Evolutionary conservation across 2,113 vertebrate species (phyloP).

Genomic region (Ciconia boyciana): DNA sequence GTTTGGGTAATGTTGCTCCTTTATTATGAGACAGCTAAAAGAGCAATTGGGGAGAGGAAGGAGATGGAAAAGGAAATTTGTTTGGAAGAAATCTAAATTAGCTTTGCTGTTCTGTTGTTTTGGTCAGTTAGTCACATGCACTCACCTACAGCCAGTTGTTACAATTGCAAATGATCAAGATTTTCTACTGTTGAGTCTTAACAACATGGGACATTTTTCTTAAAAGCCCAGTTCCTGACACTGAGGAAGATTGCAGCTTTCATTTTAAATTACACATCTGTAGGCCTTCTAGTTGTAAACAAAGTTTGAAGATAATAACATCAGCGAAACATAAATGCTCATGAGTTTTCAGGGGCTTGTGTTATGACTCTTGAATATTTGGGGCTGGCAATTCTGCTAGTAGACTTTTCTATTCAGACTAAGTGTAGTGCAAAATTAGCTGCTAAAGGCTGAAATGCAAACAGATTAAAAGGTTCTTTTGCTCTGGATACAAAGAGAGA

Average conservation of each 20-base stretch:
- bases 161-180: neutral
- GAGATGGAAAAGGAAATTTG: slow-evolving; percentile 1
- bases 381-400: neutral
- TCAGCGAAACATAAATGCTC: neutral
- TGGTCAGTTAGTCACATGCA: neutral
- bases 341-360: neutral
- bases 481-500: neutral
- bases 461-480: neutral
- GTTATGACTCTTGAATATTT: neutral
- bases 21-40: neutral
- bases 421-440: neutral
- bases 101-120: neutral
- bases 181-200: neutral
- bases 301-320: neutral
- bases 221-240: neutral
- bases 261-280: neutral
- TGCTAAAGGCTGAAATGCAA: neutral
- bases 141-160: neutral
- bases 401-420: neutral
- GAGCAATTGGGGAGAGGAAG: neutral
- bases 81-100: slow-evolving; percentile 1
- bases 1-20: slow-evolving; percentile 68
- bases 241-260: neutral
- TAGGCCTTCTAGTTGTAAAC: neutral
- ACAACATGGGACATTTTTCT: neutral